A percentile compares a stretch with the other conserved stretches of the same genome.
Conservation (phyloP, 2,113 vertebrate genomes). For the Mustela nigripes region DNA sequence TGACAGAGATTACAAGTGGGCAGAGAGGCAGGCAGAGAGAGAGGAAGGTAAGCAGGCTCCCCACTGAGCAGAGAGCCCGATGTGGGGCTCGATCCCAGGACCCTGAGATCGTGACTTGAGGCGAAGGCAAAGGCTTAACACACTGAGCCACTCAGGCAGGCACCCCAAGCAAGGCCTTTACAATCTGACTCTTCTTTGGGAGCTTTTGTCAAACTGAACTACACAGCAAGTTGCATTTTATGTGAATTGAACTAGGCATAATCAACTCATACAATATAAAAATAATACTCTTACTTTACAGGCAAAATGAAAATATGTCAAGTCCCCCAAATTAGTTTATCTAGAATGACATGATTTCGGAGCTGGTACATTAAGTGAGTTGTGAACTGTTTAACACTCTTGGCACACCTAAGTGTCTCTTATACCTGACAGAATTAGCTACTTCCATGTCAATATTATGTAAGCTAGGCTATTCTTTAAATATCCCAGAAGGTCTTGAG, state of each 20-base stretch:
- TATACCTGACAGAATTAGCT: neutral
- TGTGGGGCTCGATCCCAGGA: no score
- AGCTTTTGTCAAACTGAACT: conserved; percentile 41
- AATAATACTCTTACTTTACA: conserved; percentile 14
- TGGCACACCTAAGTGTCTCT: neutral
- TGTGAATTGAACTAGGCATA: conserved; percentile 35
- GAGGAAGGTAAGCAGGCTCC: no score
- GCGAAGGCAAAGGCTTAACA: no score
- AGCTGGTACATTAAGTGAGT: neutral
- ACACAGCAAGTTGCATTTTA: neutral
- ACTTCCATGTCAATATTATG: neutral
- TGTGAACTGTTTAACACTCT: neutral
- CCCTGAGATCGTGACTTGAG: no score
- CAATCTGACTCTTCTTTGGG: neutral
- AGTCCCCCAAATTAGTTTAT: conserved; percentile 38
- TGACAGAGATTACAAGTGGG: no score
- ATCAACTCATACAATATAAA: conserved; percentile 34
- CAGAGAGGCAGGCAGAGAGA: no score
- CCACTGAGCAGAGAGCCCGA: no score
- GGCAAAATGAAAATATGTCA: conserved; percentile 44
- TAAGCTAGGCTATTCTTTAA: neutral
- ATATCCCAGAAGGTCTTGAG: conserved; percentile 9
- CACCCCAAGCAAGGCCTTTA: neutral
- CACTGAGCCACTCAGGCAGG: no score
- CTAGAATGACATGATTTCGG: conserved; percentile 38